Evolutionary conservation across 1,140 invertebrate species (phyloP), one percentile per base, ranked within the genome.

Genomic region (Magallana gigas): DNA sequence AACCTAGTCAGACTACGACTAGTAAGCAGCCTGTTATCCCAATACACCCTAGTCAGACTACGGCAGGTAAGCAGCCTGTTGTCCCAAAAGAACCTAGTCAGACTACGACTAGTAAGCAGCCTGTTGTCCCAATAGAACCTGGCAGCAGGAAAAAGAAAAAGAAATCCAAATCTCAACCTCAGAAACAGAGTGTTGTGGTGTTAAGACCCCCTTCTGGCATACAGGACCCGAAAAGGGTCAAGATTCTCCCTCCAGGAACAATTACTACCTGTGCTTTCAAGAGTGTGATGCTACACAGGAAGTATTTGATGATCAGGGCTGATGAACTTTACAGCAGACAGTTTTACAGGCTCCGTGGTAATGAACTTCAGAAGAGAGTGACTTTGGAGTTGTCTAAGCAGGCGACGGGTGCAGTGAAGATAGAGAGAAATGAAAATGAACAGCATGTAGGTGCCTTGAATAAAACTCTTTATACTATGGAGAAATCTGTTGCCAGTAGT

Each of bases 241-340:
- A 83, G 48, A 58, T 83, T 16, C 16, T 83, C 9, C 81, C 81
- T n/a, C 81, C 81, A 4, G 48, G 81, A 7, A n/a, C 57, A 16
- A 56, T 58, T n/a, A 83, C 81, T 8, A 83, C 57, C 1, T 23
- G 18, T 57, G 81, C 81, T n/a, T 83, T 83, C 18, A 58, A 83
- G 18, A 58, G 81, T 16, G 9, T 83, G 56, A 9, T 83, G 48
- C 48, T 83, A 83, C 81, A 83, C 57, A 83, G 57, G 16, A 57
- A 58, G 18, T 83, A 57, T n/a, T 16, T 83, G 81, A 83, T 83
- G 81, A 83, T 29, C 12, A 83, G 36, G 57, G 81, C 81, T 9
- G 81, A 58, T 57, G 57, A 83, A 57, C n/a, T 83, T 7, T 83
- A 83, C 48, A 83, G 18, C n/a, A 57, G 57, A 57, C 57, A n/a